Evolutionary conservation across 2,797 vertebrate genomes (phyloP), one percentile per base, ranked within the genome.

Genomic region (Melanitta fusca): DNA sequence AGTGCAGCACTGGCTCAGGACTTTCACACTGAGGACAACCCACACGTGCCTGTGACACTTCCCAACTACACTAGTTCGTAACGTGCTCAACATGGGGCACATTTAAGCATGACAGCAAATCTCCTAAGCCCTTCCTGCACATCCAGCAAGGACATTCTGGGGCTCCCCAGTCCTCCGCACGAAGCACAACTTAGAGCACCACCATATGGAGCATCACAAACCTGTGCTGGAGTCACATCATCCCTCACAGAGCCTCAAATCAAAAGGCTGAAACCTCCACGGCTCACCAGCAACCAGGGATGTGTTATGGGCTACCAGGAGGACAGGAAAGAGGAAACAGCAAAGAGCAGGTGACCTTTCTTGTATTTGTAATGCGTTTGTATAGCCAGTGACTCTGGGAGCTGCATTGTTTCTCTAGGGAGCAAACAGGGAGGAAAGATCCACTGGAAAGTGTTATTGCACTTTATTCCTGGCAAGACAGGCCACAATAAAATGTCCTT

Each of bases 201-300:
- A 56, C 28, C 28, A 56, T 56, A 56, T 56, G 30, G 53, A 56
- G 28, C 53, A 11, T 32, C 17, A 32, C 53, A 11, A 56, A 32
- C 53, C 60, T 66, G 51, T 41, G 45, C 75, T 56, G 68, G 49
- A 85, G 64, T 88, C 85, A 56, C 60, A 77, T 54, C 60, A 77
- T 54, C 85, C 45, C 62, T 82, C 91, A 85, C 60, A 89, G 66
- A 87, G 60, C 72, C 66, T 66, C 81, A 91, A 41, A 88, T 70
- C 64, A 70, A 83, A 91, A 88, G 19, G 45, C 84, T 1, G 34
- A 62, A 77, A 11, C 14, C 41, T 69, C 62, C 62, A 53, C 0
- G 49, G 47, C 78, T 87, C 66, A 68, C 28, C 66, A 84, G 61
- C 32, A 73, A 32, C 18, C 11, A 45, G 64, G 39, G 60, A 45